Conservation (phyloP, 2,113 vertebrate genomes). For the Elephas maximus region DNA sequence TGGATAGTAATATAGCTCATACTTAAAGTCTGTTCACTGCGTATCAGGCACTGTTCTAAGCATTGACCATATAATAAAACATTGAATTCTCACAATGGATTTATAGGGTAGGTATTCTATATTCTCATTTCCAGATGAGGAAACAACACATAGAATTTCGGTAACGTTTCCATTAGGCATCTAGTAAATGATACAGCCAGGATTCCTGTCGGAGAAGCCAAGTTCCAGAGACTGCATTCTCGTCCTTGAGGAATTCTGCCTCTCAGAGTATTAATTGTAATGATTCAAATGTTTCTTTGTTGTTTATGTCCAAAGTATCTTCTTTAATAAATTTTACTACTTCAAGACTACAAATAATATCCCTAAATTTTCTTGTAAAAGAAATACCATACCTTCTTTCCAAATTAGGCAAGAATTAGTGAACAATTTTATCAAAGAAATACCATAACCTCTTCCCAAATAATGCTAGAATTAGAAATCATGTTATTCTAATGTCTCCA, state of each 20-base stretch:
- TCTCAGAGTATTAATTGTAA: not conserved
- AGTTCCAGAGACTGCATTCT: not conserved
- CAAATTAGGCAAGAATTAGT: not conserved
- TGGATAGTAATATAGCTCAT: not conserved
- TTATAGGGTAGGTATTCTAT: not conserved
- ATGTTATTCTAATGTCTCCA: not conserved
- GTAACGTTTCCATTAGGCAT: not conserved
- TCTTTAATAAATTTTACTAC: not conserved
- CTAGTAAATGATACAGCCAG: not conserved
- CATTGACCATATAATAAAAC: not conserved
- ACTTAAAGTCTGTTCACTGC: not conserved
- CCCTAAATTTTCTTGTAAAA: not conserved
- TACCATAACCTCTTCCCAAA: too few relatives aligned
- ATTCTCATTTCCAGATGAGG: not conserved
- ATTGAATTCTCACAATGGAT: not conserved
- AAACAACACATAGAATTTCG: not conserved
- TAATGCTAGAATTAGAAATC: not conserved
- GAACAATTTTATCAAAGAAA: not conserved
- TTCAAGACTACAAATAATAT: not conserved
- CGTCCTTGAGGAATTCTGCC: not conserved
- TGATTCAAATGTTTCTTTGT: not conserved
- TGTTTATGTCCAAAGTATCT: not conserved
- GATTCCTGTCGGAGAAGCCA: not conserved
- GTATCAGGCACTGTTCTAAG: not conserved
- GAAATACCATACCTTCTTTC: not conserved